Conservation (phyloP, 2,888 invertebrate species). For the Sinotaia quadrata region DNA sequence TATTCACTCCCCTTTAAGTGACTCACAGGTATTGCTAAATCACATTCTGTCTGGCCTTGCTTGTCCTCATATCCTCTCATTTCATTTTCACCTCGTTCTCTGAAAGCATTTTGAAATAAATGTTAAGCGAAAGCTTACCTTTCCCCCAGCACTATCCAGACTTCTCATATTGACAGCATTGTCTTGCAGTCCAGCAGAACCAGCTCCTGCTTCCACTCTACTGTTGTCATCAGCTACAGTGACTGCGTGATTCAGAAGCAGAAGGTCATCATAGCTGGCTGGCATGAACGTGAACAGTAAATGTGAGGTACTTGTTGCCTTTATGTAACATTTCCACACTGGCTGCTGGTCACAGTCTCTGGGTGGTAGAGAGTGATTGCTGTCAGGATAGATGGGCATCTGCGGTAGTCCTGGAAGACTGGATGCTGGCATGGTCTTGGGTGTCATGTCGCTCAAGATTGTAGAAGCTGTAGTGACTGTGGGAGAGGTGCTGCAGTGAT, state of each 20-base stretch:
- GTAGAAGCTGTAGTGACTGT: not conserved
- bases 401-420: not conserved
- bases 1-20: no score
- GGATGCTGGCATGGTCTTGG: not conserved
- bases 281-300: slow-evolving; percentile 80
- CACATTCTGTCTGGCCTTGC: no score
- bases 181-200: no score
- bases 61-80: no score
- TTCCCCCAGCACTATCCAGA: not conserved
- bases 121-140: no score
- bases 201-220: not conserved
- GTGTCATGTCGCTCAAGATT: not conserved
- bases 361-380: not conserved
- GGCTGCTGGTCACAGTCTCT: slow-evolving; percentile 31
- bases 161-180: no score
- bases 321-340: slow-evolving; percentile 81
- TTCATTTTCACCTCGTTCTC: not conserved
- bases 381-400: not conserved
- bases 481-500: not conserved
- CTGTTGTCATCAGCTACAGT: no score
- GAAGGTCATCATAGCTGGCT: slow-evolving; percentile 75
- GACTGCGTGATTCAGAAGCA: slow-evolving; percentile 59
- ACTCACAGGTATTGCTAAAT: no score
- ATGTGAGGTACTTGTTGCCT: slow-evolving; percentile 77
- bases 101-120: not conserved